Evolutionary conservation across 1,140 invertebrate genomes (phyloP), one percentile per base, ranked within the genome.

Genomic region (Thalassaphorura encarpata): DNA sequence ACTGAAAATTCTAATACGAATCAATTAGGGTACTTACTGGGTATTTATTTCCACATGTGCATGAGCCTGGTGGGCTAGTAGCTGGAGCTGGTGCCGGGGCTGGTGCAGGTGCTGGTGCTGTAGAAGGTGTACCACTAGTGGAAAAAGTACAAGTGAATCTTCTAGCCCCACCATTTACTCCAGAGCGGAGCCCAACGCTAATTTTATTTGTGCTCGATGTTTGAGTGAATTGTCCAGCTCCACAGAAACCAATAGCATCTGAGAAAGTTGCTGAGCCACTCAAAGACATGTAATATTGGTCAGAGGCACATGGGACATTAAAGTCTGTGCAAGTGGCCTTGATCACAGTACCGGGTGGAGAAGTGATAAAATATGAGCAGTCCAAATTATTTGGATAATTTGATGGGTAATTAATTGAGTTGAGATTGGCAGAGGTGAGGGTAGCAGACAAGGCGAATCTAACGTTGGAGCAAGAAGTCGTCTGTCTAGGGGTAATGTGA

Each of bases 301-400:
- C 60, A 23, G 52, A 57, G n/a, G 18, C 6, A 36, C 60, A 62
- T 39, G 58, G 56, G 2, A 62, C 52, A 24, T 62, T 62, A 40
- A 62, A 62, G 19, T 62, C 56, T 1, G 15, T 26, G 48, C 60
- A 62, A 1, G 36, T 39, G 27, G 58, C 2, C 3, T 1, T 15
- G 24, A 62, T 62, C 21, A 33, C 8, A 3, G 56, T 55, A 33
- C 56, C 56, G 21, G 46, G 16, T 8, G 56, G 56, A 33, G 52
- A 54, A 29, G 3, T 23, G 39, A 62, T 21, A 3, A 23, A 26
- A 23, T 57, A 58, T 19, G 6, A 19, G 21, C 52, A 55, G 21
- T 58, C 29, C 19, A 39, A 16, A 27, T 52, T 52, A 21, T 5
- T 29, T 1, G 56, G 43, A 33, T 62, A 62, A 3, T 21, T 5